phyloP scores from a whole-genome alignment of 2,888 invertebrate species.

The Apotomis capreana region DNA sequence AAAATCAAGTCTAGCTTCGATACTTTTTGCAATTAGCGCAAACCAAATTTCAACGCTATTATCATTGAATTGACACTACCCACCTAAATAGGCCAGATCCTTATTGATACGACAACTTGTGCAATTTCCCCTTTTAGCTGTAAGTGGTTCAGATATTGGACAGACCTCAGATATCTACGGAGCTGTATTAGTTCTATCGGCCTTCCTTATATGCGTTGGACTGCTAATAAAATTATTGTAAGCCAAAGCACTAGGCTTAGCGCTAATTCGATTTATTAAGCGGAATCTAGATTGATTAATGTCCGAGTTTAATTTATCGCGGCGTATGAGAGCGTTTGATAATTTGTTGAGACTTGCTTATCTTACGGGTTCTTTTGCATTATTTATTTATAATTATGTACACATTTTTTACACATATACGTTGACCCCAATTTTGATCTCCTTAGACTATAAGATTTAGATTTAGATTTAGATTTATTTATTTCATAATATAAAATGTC shows the following conservation, averaged over 20 bases:
- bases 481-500: too few relatives aligned
- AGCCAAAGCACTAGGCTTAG: conserved; percentile 41
- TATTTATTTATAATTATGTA: neutral
- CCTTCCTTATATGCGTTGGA: conserved; percentile 54
- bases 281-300: conserved; percentile 52
- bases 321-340: conserved; percentile 42
- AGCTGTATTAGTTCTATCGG: conserved; percentile 53
- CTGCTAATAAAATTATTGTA: conserved; percentile 48
- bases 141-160: conserved; percentile 30
- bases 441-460: too few relatives aligned
- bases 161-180: conserved; percentile 22
- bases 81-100: conserved; percentile 13
- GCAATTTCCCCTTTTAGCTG: conserved; percentile 33
- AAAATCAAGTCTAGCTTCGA: neutral
- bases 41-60: conserved; percentile 3
- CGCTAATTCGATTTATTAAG: conserved; percentile 58
- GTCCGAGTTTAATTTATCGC: conserved; percentile 47
- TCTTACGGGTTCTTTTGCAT: conserved; percentile 3
- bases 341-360: conserved; percentile 41
- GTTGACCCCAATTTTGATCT: too few relatives aligned
- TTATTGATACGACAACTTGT: conserved; percentile 28
- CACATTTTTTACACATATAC: too few relatives aligned
- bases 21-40: conserved; percentile 1
- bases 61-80: conserved; percentile 18
- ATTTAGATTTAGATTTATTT: too few relatives aligned